phyloP scores from a whole-genome alignment of 2,797 vertebrate genomes.

The Chiloscyllium punctatum region DNA sequence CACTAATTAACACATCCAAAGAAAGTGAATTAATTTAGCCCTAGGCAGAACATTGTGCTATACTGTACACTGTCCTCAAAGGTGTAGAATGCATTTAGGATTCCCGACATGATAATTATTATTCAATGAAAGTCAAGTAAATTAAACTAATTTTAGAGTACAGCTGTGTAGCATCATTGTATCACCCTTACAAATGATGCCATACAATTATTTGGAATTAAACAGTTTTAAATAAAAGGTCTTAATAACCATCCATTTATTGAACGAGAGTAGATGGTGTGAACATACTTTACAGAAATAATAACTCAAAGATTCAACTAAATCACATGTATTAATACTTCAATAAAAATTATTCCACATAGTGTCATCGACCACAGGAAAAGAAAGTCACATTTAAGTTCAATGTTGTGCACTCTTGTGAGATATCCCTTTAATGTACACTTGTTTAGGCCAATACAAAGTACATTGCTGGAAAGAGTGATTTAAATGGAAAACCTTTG shows the following conservation, averaged over 20 bases:
- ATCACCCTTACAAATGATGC: not conserved
- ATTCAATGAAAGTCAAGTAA: constrained; percentile 27
- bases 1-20: not conserved
- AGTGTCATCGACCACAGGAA: not conserved
- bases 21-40: not conserved
- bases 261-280: not conserved
- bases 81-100: not conserved
- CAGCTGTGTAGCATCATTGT: not conserved
- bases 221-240: constrained; percentile 38
- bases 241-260: not conserved
- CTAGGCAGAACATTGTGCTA: not conserved
- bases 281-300: not conserved
- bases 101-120: not conserved
- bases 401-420: not conserved
- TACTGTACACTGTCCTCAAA: not conserved
- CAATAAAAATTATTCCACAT: not conserved
- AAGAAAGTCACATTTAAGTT: not conserved
- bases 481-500: not conserved
- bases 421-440: not conserved
- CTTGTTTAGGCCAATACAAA: not conserved
- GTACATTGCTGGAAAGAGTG: not conserved
- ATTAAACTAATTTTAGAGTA: constrained; percentile 40
- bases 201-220: not conserved
- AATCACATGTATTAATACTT: not conserved
- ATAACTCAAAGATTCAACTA: not conserved